Evolutionary conservation across 2,113 vertebrate genomes (phyloP), one percentile per base, ranked within the genome.

Genomic region (Camelus dromedarius): DNA sequence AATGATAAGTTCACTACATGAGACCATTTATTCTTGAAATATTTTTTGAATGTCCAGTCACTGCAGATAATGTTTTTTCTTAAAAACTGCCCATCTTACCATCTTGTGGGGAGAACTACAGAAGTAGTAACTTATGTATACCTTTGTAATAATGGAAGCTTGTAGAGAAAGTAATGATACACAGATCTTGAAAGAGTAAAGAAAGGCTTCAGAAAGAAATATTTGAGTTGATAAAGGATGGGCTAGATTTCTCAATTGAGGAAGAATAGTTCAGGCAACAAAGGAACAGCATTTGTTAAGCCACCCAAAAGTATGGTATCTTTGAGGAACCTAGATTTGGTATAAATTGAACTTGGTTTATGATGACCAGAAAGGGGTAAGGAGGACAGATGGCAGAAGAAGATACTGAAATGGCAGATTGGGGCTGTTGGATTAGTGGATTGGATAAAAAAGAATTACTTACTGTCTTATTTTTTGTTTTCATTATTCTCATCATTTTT

Each of bases 221-320:
- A 79, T 80, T 69, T 86, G 50, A 58, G 11, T 67, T 54, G 56
- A 84, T 69, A 79, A 60, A 77, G 12, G 46, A 18, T 52, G 46
- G 54, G 42, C 66, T 64, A 42, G 66, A 72, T 88, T 81, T 87
- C 73, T 93, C 24, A 79, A 3, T 35, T 87, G 52, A 81, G 42
- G 66, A 94, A 42, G 66, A 42, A 64, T 14, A 42, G 38, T 80
- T 93, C 42, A 87, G 42, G 38, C 30, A 50, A 13, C 80, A 64
- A 80, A 20, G 64, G n/a, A 88, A 62, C 26, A 80, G 42, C 62
- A 22, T 93, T 92, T 79, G n/a, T 93, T 88, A 84, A 75, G 38
- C 54, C 26, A 80, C 80, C 64, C 15, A 32, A n/a, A 62, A 72
- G 8, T 50, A 56, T 48, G 35, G 1, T 60, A 42, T 62, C 19